Percentiles rank a stretch among this genome's conserved stretches.
phyloP scores from a whole-genome alignment of 2,113 vertebrate genomes.

The Crocuta crocuta region DNA sequence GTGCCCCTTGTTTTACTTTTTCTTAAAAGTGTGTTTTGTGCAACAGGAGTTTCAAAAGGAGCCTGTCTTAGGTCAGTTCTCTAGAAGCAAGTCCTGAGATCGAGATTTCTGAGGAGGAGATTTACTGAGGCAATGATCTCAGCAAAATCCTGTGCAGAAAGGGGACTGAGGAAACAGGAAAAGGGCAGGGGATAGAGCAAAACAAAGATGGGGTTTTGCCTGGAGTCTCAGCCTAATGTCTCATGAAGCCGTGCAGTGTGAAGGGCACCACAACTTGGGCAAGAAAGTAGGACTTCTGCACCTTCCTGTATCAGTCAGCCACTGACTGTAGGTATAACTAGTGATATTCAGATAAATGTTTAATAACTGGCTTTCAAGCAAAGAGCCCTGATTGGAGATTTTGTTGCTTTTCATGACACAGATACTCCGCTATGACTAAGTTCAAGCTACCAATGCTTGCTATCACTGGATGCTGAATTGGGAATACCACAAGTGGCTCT shows the following conservation, averaged over 20 bases:
- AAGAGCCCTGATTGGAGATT: not conserved
- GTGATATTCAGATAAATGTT: not conserved
- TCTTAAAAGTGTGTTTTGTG: not conserved
- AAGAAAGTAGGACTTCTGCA: not conserved
- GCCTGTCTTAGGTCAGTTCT: not conserved
- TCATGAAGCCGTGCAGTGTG: not conserved
- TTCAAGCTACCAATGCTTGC: not conserved
- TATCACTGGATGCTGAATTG: not conserved
- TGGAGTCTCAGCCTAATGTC: not conserved
- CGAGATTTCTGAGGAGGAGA: not conserved
- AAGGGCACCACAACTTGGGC: not conserved
- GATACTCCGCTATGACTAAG: not conserved
- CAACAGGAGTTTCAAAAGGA: not conserved
- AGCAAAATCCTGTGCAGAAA: not conserved
- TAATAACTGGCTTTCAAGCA: not conserved
- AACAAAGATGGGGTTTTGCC: not conserved
- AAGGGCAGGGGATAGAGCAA: not conserved
- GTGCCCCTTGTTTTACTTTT: not conserved
- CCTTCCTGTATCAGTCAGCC: accelerated
- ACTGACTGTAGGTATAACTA: not conserved
- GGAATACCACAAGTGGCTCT: not conserved
- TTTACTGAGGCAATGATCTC: not conserved
- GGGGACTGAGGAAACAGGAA: not conserved
- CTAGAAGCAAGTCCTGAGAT: not conserved
- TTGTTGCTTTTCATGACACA: not conserved